Evolutionary conservation across 2,113 vertebrate species (phyloP).

Genomic region (Leuciscus idus): DNA sequence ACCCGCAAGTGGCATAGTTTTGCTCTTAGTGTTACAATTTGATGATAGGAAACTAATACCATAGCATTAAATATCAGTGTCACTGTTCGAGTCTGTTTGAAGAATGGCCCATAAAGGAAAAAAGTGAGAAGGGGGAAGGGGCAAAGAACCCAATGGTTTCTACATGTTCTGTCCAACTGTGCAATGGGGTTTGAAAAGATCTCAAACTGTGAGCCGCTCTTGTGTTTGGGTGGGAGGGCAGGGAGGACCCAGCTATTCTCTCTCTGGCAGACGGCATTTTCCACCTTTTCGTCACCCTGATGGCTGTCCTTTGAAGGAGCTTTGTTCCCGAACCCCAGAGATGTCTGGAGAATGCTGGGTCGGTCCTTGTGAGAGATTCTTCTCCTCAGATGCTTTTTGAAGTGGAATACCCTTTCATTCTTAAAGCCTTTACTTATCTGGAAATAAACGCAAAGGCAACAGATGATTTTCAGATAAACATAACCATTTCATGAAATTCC

Average conservation of each 20-base stretch:
- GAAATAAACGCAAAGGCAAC: slow-evolving; percentile 59
- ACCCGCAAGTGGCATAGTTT: neutral
- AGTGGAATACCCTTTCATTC: slow-evolving; percentile 39
- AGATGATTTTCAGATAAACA: slow-evolving; percentile 58
- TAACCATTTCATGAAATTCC: slow-evolving; percentile 39
- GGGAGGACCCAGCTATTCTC: slow-evolving; percentile 42
- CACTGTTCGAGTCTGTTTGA: neutral
- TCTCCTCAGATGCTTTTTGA: neutral
- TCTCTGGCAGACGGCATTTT: slow-evolving; percentile 37
- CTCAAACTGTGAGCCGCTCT: slow-evolving; percentile 1
- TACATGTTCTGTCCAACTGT: neutral
- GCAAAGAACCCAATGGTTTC: neutral
- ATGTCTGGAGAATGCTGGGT: slow-evolving; percentile 29
- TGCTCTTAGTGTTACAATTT: neutral
- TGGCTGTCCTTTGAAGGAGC: slow-evolving; percentile 35
- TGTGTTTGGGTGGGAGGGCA: slow-evolving; percentile 34
- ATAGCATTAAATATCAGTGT: neutral
- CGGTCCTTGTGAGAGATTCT: neutral
- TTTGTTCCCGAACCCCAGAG: slow-evolving; percentile 39
- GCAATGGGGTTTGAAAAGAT: neutral
- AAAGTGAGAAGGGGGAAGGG: neutral
- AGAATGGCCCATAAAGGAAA: neutral
- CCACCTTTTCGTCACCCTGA: slow-evolving; percentile 47
- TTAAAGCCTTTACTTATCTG: slow-evolving; percentile 58
- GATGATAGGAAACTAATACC: neutral